Base-by-base conservation (phyloP, 2,797 vertebrate species). In the Schizopygopsis malacanthus region DNA sequence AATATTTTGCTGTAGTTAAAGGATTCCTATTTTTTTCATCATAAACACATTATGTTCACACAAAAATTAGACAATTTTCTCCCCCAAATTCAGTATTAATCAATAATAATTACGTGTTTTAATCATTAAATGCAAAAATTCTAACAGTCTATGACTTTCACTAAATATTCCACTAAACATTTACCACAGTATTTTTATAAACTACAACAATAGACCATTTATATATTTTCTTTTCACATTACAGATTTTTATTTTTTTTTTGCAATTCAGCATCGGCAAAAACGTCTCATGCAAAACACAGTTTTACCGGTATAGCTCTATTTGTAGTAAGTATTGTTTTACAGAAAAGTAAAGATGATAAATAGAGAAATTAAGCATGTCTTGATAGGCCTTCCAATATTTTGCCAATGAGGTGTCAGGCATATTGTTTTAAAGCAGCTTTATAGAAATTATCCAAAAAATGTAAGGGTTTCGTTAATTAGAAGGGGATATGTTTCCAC, bases 341-440 rank as follows among this genome's bases (percentile, higher is more conserved):
- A 71, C 43, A 43, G 20, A 70, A 41, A 70, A 12, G 67, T n/a
- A 79, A 73, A 84, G 79, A 79, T 80, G 50, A 81, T 72, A 41
- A 41, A 41, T 41, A 33, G 1, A 39, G 6, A 80, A 86, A 69
- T 72, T 41, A 41, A 59, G 78, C 45, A 52, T 33, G 76, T 80
- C 25, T 59, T 67, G 69, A 80, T 37, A 63, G 83, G 67, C 54
- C 69, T 77, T 79, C 76, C 79, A 41, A 59, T 56, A 67, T 69
- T 63, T 70, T 39, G 59, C 56, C 73, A 69, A 67, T 76, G 56
- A 84, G 86, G 70, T 79, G 78, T 70, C 18, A 79, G 82, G 59
- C 8, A 75, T 18, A 20, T 20, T 52, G 72, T 52, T 75, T 52
- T 18, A 54, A 54, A 76, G 5, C 47, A 76, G 28, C 5, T 22